Percentiles rank a stretch among this genome's conserved stretches.
These are phyloP conservation scores for Netelia melanura DNA, from an alignment of 2,888 invertebrate species.

Conservation along the genomic window DNA sequence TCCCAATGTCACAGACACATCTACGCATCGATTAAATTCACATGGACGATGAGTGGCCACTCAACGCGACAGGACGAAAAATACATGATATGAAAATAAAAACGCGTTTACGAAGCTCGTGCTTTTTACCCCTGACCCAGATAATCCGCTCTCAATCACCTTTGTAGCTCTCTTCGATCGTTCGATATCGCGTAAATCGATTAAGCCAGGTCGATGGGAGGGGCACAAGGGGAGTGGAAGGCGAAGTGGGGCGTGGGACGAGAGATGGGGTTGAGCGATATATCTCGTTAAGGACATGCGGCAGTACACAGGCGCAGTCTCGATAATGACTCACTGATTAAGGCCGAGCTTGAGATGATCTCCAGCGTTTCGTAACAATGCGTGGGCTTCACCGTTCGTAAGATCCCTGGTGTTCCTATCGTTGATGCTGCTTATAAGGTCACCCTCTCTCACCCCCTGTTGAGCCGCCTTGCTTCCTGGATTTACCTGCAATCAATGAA, in stretches of 20 bases:
- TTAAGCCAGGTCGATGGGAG: conserved; percentile 25
- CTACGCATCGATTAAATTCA: conserved; percentile 37
- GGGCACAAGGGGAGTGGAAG: not conserved
- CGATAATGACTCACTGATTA: conserved; percentile 88
- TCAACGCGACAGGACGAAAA: conserved; percentile 3
- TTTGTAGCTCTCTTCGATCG: conserved; percentile 12
- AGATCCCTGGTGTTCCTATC: conserved; percentile 89
- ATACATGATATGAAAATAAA: not conserved
- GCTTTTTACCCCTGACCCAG: conserved; percentile 58
- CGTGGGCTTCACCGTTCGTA: conserved; percentile 91
- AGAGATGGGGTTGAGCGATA: conserved; percentile 9
- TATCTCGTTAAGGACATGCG: conserved; percentile 51
- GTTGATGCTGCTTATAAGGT: conserved; percentile 92
- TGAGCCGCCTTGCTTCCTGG: conserved; percentile 94
- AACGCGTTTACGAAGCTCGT: not conserved
- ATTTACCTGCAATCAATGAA: conserved; percentile 89
- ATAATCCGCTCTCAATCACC: conserved; percentile 49
- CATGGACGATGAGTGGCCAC: conserved; percentile 30
- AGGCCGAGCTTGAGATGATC: conserved; percentile 89
- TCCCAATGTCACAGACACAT: not conserved
- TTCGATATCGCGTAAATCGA: conserved; percentile 56
- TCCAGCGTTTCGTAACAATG: conserved; percentile 90
- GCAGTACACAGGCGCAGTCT: conserved; percentile 50
- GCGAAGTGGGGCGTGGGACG: not conserved
- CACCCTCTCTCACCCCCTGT: conserved; percentile 92